phyloP scores from a whole-genome alignment of 2,888 invertebrate genomes.

The Pyrrhia umbra region DNA sequence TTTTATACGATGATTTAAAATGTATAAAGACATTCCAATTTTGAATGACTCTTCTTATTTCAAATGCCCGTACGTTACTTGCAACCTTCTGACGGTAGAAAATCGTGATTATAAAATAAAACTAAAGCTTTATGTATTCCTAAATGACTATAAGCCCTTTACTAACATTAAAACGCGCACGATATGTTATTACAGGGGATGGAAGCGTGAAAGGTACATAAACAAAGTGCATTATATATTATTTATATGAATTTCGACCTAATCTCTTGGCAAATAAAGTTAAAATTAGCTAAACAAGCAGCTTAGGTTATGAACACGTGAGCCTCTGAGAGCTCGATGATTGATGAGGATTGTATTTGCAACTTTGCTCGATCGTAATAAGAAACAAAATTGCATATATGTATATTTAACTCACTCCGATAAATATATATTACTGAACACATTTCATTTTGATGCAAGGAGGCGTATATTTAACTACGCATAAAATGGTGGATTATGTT shows the following conservation, averaged over 20 bases:
- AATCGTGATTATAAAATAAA: constrained; percentile 52
- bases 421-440: constrained; percentile 27
- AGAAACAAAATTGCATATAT: background rate
- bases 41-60: background rate
- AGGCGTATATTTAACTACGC: constrained; percentile 9
- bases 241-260: background rate
- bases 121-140: constrained; percentile 29
- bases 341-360: background rate
- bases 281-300: background rate
- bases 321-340: background rate
- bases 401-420: background rate
- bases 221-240: constrained; percentile 19
- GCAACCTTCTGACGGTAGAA: constrained; percentile 5
- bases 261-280: fast-evolving
- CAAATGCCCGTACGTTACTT: constrained; percentile 3
- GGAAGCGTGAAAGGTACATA: constrained; percentile 45
- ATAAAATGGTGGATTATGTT: constrained; percentile 11
- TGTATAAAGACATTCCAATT: background rate
- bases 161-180: constrained; percentile 28
- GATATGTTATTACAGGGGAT: constrained; percentile 47
- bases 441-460: constrained; percentile 36
- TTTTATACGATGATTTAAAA: too few relatives aligned
- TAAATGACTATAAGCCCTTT: constrained; percentile 40
- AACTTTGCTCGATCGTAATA: background rate
- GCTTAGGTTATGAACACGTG: constrained; percentile 14